phyloP scores from a whole-genome alignment of 2,797 vertebrate genomes.

The Carduelis carduelis region DNA sequence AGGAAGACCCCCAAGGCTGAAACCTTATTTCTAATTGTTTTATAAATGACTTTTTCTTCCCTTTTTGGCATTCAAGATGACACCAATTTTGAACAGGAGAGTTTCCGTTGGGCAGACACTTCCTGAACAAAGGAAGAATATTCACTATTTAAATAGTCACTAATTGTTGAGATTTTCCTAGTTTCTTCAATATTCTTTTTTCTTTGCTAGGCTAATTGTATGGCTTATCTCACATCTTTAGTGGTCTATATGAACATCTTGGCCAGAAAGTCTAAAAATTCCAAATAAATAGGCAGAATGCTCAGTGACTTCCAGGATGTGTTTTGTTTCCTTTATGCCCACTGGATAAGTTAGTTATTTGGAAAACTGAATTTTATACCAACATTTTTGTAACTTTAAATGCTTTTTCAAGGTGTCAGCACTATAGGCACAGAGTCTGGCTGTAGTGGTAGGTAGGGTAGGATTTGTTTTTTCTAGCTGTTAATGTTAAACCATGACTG shows the following conservation, averaged over 20 bases:
- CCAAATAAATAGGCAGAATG: neutral
- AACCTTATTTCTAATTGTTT: conserved; percentile 66
- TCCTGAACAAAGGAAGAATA: conserved; percentile 1
- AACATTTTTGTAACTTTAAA: neutral
- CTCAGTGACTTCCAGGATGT: neutral
- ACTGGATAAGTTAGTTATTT: neutral
- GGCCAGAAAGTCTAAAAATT: neutral
- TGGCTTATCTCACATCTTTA: neutral
- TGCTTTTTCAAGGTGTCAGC: neutral
- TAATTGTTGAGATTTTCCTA: neutral
- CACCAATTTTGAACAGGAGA: neutral
- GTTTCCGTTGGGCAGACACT: neutral
- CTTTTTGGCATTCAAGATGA: conserved; percentile 46
- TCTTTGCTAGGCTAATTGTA: neutral
- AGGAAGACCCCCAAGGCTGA: conserved; percentile 68
- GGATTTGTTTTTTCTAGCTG: neutral
- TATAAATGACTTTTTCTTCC: conserved; percentile 63
- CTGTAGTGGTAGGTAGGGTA: neutral
- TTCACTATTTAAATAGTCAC: neutral
- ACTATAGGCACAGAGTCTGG: neutral
- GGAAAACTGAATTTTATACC: neutral
- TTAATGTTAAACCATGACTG: neutral
- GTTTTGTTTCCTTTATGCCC: neutral
- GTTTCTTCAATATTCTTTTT: neutral
- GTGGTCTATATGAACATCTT: neutral